Percentiles rank a stretch among this genome's conserved stretches.
Evolutionary conservation across 2,113 vertebrate species (phyloP).

Genomic region (Ptilorrhoa leucosticta): DNA sequence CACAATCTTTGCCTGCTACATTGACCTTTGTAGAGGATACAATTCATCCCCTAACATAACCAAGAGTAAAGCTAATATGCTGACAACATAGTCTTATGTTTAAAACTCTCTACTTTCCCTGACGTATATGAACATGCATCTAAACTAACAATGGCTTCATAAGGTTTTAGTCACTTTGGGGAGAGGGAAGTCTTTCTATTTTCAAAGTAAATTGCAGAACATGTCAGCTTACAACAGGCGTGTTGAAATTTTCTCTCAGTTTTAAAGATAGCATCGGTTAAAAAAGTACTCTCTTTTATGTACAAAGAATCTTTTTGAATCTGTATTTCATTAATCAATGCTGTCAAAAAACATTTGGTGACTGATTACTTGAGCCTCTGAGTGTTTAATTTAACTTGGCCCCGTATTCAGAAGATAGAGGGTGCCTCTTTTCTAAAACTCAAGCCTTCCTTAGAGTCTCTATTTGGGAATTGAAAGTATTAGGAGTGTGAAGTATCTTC

Average conservation of each 20-base stretch:
- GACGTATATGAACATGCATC: background rate
- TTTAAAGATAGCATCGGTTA: background rate
- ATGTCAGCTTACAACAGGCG: background rate
- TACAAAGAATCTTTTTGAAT: background rate
- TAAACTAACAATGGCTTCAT: background rate
- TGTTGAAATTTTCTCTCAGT: background rate
- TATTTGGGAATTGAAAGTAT: background rate
- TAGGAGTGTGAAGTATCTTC: background rate
- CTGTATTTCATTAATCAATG: background rate
- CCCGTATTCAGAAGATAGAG: background rate
- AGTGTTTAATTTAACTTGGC: background rate
- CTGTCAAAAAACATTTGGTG: background rate
- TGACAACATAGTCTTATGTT: background rate
- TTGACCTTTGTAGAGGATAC: slow-evolving; percentile 44
- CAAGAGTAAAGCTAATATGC: background rate
- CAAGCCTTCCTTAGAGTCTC: background rate
- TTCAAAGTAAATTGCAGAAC: background rate
- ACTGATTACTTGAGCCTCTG: background rate
- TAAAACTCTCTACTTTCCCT: background rate
- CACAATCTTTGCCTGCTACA: background rate
- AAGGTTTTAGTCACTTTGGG: background rate
- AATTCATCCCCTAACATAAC: slow-evolving; percentile 38
- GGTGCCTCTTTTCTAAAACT: background rate
- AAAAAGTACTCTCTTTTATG: background rate
- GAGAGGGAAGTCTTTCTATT: background rate